Evolutionary conservation across 2,113 vertebrate species (phyloP).

Genomic region (Xerus inauris): DNA sequence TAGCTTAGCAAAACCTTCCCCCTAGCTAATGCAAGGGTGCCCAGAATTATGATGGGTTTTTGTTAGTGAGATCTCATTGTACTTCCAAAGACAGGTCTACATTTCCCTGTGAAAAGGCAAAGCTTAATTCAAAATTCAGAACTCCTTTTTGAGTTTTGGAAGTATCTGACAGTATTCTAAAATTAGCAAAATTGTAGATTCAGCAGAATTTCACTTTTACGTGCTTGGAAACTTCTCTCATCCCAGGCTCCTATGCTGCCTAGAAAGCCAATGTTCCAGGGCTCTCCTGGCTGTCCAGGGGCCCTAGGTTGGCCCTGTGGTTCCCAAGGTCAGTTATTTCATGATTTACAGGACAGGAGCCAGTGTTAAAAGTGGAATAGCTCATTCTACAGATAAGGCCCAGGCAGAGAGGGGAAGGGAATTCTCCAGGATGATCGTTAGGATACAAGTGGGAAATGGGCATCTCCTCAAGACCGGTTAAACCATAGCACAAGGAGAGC

Average conservation of each 20-base stretch:
- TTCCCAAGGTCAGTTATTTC: neutral
- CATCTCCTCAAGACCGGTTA: neutral
- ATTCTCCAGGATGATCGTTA: neutral
- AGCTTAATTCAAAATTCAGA: conserved; percentile 21
- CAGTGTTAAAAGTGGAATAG: neutral
- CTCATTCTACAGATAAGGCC: neutral
- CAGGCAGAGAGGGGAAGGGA: neutral
- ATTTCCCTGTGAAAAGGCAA: neutral
- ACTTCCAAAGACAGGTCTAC: conserved; percentile 38
- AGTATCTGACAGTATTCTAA: conserved; percentile 28
- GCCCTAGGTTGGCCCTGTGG: neutral
- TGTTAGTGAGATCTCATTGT: neutral
- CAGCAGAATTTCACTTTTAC: neutral
- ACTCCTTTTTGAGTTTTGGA: neutral
- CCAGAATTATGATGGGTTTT: conserved; percentile 14
- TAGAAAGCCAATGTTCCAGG: neutral
- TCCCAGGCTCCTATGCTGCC: neutral
- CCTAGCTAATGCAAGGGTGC: neutral
- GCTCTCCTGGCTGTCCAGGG: neutral
- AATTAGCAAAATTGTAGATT: conserved; percentile 10
- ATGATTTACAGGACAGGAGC: neutral
- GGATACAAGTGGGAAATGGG: neutral
- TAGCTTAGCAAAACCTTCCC: neutral
- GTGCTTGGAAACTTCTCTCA: neutral
- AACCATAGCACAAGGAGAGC: neutral